Percentiles rank a stretch among this genome's conserved stretches.
Evolutionary conservation across 2,113 vertebrate genomes (phyloP).

Genomic region (Xyliphius kryptos): DNA sequence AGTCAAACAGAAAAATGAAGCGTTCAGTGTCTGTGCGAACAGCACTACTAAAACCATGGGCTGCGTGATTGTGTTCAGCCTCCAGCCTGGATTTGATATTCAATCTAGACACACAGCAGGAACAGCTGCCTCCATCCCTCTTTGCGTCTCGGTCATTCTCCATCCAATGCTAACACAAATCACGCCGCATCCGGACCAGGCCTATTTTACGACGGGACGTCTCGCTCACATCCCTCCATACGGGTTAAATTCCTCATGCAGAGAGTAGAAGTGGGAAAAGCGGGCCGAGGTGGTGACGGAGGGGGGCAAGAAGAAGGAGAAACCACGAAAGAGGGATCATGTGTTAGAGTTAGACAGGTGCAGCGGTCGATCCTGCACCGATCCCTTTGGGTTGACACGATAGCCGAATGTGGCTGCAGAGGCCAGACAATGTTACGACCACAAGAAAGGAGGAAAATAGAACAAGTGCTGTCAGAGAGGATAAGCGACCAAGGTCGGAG

Average conservation of each 20-base stretch:
- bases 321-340: slow-evolving; percentile 50
- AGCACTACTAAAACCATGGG: slow-evolving; percentile 40
- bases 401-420: slow-evolving; percentile 33
- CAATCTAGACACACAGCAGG: slow-evolving; percentile 47
- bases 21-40: background rate
- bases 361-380: slow-evolving; percentile 48
- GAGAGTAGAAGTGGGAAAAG: slow-evolving; percentile 32
- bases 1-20: background rate
- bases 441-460: background rate
- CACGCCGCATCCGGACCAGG: slow-evolving; percentile 50
- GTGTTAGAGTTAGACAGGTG: slow-evolving; percentile 60
- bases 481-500: background rate
- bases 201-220: slow-evolving; percentile 64
- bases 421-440: slow-evolving; percentile 19
- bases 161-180: slow-evolving; percentile 38
- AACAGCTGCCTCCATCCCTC: slow-evolving; percentile 40
- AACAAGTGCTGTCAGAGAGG: background rate
- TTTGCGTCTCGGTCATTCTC: slow-evolving; percentile 3
- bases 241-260: slow-evolving; percentile 23
- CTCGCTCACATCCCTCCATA: slow-evolving; percentile 37
- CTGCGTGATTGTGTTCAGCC: slow-evolving; percentile 28
- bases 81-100: slow-evolving; percentile 47
- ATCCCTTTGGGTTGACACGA: slow-evolving; percentile 27
- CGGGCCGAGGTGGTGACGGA: slow-evolving; percentile 51
- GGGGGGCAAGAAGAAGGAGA: slow-evolving; percentile 53